These are phyloP conservation scores for Lepidurus apus DNA, from an alignment of 1,140 invertebrate genomes.

Conservation along the genomic window DNA sequence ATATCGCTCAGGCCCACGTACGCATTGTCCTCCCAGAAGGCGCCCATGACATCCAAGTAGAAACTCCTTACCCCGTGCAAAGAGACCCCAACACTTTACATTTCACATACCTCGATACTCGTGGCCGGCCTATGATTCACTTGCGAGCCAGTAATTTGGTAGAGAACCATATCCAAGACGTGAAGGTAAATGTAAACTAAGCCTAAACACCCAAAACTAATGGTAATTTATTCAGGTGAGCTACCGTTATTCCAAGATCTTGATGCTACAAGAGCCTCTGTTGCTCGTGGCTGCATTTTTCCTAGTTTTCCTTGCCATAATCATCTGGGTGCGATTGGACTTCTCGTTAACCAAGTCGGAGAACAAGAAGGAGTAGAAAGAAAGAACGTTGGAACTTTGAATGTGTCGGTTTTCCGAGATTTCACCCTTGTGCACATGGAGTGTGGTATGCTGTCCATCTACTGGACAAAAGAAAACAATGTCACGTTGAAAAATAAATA, in stretches of 20 bases:
- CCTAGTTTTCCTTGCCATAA: slow-evolving; percentile 82
- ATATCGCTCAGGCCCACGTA: slow-evolving; percentile 82
- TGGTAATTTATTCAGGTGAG: slow-evolving; percentile 25
- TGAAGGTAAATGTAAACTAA: slow-evolving; percentile 48
- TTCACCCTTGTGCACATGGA: neutral
- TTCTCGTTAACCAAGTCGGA: slow-evolving; percentile 72
- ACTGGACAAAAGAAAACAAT: neutral
- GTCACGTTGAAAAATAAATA: slow-evolving; percentile 1
- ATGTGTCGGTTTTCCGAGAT: neutral
- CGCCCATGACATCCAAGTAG: slow-evolving; percentile 69
- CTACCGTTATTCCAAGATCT: slow-evolving; percentile 32
- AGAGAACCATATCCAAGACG: slow-evolving; percentile 92
- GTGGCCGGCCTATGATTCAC: slow-evolving; percentile 81
- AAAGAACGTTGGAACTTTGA: neutral
- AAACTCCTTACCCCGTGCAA: slow-evolving; percentile 73
- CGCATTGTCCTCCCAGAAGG: slow-evolving; percentile 95
- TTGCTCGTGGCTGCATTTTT: slow-evolving; percentile 83
- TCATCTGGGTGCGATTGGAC: slow-evolving; percentile 90
- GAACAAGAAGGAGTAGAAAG: slow-evolving; percentile 23
- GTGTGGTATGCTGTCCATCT: slow-evolving; percentile 1
- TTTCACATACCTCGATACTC: slow-evolving; percentile 92
- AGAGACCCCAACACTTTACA: slow-evolving; percentile 69
- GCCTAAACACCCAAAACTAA: neutral
- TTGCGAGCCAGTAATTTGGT: slow-evolving; percentile 84
- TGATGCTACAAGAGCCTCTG: slow-evolving; percentile 86